Conservation (phyloP, 1,140 invertebrate species). For the Drosophila miranda region DNA sequence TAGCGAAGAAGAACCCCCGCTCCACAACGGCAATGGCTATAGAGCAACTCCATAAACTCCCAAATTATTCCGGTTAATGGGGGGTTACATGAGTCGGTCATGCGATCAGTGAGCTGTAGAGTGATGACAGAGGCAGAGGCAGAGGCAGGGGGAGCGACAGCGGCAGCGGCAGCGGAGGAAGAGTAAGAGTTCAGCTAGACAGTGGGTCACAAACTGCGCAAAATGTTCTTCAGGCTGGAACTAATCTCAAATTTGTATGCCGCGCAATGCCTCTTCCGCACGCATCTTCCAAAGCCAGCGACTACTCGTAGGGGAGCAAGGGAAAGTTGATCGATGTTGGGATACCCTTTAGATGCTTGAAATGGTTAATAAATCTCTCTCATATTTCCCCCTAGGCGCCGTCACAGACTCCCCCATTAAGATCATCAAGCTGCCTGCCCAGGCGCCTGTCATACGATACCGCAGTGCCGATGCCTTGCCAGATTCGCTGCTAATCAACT, state of each 20-base stretch:
- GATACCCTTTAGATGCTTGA: constrained; percentile 21
- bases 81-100: constrained; percentile 52
- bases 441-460: constrained; percentile 76
- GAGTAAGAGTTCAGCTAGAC: constrained; percentile 17
- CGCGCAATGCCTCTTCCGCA: constrained; percentile 59
- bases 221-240: constrained; percentile 28
- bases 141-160: too few relatives aligned
- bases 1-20: constrained; percentile 14
- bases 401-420: constrained; percentile 78
- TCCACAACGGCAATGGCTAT: neutral
- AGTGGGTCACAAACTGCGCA: constrained; percentile 67
- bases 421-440: constrained; percentile 72
- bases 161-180: neutral
- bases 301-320: neutral
- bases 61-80: constrained; percentile 51
- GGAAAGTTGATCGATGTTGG: neutral
- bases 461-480: constrained; percentile 65
- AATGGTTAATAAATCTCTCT: neutral
- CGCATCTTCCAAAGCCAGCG: constrained; percentile 14
- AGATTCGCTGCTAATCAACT: constrained; percentile 70
- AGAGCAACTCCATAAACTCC: constrained; percentile 11
- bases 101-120: constrained; percentile 25
- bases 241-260: constrained; percentile 70
- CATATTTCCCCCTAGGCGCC: constrained; percentile 42
- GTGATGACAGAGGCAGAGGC: neutral